These are phyloP conservation scores for Paramisgurnus dabryanus DNA, from an alignment of 2,113 vertebrate genomes.

Conservation along the genomic window DNA sequence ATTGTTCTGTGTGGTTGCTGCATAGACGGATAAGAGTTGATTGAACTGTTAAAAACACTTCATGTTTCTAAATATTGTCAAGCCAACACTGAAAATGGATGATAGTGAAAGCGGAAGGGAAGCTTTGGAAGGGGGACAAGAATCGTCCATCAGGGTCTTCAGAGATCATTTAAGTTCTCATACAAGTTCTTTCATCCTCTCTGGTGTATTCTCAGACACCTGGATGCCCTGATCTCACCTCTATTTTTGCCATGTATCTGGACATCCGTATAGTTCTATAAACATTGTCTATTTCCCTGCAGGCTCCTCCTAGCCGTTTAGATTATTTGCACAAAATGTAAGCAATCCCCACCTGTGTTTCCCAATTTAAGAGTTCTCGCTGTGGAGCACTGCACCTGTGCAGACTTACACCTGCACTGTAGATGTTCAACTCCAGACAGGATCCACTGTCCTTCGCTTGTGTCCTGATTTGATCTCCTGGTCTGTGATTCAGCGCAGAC, in stretches of 20 bases:
- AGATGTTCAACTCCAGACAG: slow-evolving; percentile 1
- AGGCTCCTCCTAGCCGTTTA: background rate
- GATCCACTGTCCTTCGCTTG: background rate
- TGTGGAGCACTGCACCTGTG: background rate
- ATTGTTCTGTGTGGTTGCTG: no score
- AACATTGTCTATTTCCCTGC: slow-evolving; percentile 18
- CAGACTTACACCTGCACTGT: background rate
- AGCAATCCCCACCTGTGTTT: slow-evolving; percentile 28
- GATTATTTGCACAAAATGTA: slow-evolving; percentile 22
- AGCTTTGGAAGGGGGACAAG: background rate
- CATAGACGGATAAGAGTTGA: no score
- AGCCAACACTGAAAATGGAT: no score
- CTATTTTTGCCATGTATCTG: background rate
- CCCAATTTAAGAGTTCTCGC: background rate
- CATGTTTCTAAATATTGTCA: no score
- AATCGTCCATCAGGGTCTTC: background rate
- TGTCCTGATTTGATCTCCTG: slow-evolving; percentile 27
- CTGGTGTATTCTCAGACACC: slow-evolving; percentile 11
- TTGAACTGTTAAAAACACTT: no score
- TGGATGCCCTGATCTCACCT: slow-evolving; percentile 4
- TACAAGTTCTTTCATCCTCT: background rate
- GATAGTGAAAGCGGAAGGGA: background rate
- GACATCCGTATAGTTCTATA: background rate
- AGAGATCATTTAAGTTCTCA: no score
- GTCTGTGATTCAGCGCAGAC: slow-evolving; percentile 31